Evolutionary conservation across 2,113 vertebrate genomes (phyloP).

Genomic region (Lanius collurio): DNA sequence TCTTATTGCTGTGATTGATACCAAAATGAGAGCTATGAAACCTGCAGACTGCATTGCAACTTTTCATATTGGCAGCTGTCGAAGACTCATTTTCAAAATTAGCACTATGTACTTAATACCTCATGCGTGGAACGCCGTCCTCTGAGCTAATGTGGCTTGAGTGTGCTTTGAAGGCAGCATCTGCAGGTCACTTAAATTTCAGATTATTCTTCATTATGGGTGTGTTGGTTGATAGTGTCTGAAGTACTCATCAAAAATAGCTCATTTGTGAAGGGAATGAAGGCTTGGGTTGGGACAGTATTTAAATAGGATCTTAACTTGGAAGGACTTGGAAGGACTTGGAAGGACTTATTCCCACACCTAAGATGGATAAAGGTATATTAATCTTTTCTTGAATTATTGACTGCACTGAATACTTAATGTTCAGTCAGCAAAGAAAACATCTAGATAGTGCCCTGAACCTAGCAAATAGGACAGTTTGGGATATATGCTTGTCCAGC

Average conservation of each 20-base stretch:
- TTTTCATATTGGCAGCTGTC: not conserved
- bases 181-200: not conserved
- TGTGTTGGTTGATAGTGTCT: not conserved
- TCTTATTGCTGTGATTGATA: not conserved
- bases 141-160: not conserved
- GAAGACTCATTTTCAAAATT: not conserved
- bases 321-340: not conserved
- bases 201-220: not conserved
- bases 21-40: not conserved
- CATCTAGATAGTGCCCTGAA: not conserved
- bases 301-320: not conserved
- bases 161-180: not conserved
- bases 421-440: not conserved
- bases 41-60: not conserved
- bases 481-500: not conserved
- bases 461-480: not conserved
- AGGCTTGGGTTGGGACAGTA: not conserved
- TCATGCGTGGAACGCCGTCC: rapidly evolving
- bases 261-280: not conserved
- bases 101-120: not conserved
- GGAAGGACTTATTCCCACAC: no score
- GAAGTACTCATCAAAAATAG: not conserved
- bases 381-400: not conserved
- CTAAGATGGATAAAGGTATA: not conserved
- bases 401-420: not conserved